A percentile compares a stretch with the other conserved stretches of the same genome.
phyloP scores from a whole-genome alignment of 2,888 invertebrate genomes.

The Drosophila pullipes region DNA sequence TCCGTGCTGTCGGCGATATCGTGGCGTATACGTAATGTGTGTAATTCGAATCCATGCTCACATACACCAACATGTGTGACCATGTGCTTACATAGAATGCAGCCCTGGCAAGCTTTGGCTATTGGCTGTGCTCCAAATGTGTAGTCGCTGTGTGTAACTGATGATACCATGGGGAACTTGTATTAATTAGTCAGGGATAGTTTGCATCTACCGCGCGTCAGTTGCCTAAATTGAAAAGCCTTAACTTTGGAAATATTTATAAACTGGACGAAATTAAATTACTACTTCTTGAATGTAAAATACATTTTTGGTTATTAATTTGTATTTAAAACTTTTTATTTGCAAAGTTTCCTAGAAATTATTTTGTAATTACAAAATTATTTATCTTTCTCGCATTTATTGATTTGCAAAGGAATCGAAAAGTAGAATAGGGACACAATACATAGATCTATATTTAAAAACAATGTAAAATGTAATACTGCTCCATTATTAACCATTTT shows the following conservation, averaged over 20 bases:
- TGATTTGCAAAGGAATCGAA: too few relatives aligned
- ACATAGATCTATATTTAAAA: not conserved
- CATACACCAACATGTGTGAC: not conserved
- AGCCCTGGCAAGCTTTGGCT: constrained; percentile 20
- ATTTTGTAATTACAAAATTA: not conserved
- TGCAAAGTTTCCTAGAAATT: not conserved
- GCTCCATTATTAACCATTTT: not conserved
- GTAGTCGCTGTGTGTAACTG: constrained; percentile 14
- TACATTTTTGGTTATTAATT: not conserved
- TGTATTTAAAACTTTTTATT: not conserved
- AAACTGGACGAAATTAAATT: not conserved
- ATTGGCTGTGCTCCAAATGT: constrained; percentile 25
- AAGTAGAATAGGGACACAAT: not conserved
- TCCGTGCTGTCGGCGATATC: constrained; percentile 45
- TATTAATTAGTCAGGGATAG: constrained; percentile 68
- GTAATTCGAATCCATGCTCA: constrained; percentile 26
- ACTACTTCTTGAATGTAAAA: not conserved
- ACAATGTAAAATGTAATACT: not conserved
- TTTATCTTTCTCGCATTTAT: not conserved
- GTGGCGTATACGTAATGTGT: constrained; percentile 64
- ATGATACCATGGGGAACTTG: constrained; percentile 55
- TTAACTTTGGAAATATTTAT: not conserved
- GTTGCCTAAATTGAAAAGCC: constrained; percentile 60
- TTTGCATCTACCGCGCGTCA: constrained; percentile 12
- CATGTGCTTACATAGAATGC: constrained; percentile 19